Percentiles rank a stretch among this genome's conserved stretches.
phyloP scores from a whole-genome alignment of 2,888 invertebrate species.

The Choristoneura rosaceana region DNA sequence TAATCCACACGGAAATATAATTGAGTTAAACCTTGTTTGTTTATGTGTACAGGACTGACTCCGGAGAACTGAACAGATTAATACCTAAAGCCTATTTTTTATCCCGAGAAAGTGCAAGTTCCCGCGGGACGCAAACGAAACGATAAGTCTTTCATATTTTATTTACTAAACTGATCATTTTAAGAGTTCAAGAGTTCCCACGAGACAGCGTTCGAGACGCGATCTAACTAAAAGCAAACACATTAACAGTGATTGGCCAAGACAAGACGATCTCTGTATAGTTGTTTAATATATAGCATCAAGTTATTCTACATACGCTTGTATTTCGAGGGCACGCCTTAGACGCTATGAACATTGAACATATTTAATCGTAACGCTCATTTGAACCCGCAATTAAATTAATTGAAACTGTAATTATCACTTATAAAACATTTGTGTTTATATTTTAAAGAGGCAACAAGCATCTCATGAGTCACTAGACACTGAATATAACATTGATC shows the following conservation, averaged over 20 bases:
- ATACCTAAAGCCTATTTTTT: too few relatives aligned
- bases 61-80: too few relatives aligned
- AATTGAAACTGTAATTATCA: neutral
- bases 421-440: neutral
- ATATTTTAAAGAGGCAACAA: neutral
- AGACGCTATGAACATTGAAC: neutral
- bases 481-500: conserved; percentile 20
- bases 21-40: too few relatives aligned
- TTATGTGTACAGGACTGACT: too few relatives aligned
- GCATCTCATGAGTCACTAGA: conserved; percentile 6
- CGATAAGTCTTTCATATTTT: neutral
- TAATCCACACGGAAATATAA: too few relatives aligned
- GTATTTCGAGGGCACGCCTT: neutral
- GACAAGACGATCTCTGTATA: conserved; percentile 32
- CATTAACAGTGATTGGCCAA: conserved; percentile 41
- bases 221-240: conserved; percentile 43
- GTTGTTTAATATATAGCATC: conserved; percentile 8
- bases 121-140: too few relatives aligned
- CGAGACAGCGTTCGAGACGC: conserved; percentile 31
- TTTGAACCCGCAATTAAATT: neutral
- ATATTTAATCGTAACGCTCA: neutral
- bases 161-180: neutral
- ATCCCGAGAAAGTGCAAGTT: too few relatives aligned
- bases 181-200: conserved; percentile 36
- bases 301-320: conserved; percentile 1